phyloP scores from a whole-genome alignment of 2,888 invertebrate species.

The Siphlonurus alternatus region DNA sequence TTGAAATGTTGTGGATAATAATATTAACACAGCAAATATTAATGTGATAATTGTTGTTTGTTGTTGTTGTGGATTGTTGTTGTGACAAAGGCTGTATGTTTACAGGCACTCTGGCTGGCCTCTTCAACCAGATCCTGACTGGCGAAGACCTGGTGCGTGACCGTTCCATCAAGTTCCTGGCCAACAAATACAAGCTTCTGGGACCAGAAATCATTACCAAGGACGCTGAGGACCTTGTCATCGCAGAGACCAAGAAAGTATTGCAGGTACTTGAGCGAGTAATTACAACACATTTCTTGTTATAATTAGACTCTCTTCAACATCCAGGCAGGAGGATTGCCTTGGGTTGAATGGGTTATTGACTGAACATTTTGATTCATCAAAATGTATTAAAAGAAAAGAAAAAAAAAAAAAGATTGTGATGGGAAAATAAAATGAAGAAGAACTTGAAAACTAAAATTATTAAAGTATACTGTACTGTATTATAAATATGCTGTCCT shows the following conservation, averaged over 20 bases:
- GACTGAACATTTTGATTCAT: background rate
- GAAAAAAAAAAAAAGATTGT: background rate
- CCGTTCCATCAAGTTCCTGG: conserved; percentile 71
- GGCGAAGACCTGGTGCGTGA: conserved; percentile 65
- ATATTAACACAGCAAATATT: too few relatives aligned
- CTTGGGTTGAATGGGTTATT: too few relatives aligned
- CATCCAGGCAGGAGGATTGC: too few relatives aligned
- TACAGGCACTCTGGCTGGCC: conserved; percentile 43
- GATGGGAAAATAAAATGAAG: too few relatives aligned
- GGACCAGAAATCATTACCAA: conserved; percentile 61
- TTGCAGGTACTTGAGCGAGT: conserved; percentile 51
- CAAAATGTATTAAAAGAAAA: conserved; percentile 1
- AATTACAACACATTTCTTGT: too few relatives aligned
- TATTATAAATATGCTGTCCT: too few relatives aligned
- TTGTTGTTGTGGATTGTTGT: too few relatives aligned
- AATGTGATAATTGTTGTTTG: background rate
- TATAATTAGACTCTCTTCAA: too few relatives aligned
- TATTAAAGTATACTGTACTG: too few relatives aligned
- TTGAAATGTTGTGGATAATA: background rate
- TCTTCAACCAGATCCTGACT: conserved; percentile 48
- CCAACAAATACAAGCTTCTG: conserved; percentile 63
- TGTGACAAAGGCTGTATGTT: too few relatives aligned
- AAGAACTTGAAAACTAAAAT: too few relatives aligned
- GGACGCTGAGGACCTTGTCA: conserved; percentile 70
- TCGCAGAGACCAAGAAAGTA: conserved; percentile 72